phyloP scores from a whole-genome alignment of 2,797 vertebrate species.

The Halcyon badia region DNA sequence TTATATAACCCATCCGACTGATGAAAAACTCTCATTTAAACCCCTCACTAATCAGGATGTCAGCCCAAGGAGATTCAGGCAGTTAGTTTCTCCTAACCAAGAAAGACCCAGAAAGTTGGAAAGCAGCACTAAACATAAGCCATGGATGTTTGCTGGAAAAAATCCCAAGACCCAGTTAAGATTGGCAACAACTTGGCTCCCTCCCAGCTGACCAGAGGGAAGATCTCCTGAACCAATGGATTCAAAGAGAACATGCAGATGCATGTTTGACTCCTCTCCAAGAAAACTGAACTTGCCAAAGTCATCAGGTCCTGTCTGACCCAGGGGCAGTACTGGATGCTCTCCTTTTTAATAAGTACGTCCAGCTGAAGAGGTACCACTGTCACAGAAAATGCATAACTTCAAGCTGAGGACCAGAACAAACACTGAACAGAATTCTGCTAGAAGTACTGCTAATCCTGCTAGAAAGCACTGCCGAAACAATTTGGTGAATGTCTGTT shows the following conservation, averaged over 20 bases:
- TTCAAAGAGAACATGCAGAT: background rate
- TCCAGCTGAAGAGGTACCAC: background rate
- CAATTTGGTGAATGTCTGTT: constrained; percentile 49
- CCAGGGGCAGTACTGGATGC: background rate
- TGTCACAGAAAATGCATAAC: background rate
- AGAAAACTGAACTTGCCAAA: constrained; percentile 7
- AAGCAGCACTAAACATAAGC: background rate
- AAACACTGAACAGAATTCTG: background rate
- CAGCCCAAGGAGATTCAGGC: background rate
- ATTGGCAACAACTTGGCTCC: background rate
- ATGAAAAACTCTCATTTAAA: background rate
- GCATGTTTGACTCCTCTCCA: constrained; percentile 13
- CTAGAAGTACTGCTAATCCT: constrained; percentile 21
- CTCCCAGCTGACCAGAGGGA: constrained; percentile 36
- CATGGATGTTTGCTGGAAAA: background rate
- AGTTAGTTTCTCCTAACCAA: background rate
- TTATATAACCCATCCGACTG: background rate
- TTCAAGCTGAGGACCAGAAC: background rate
- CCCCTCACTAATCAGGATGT: background rate
- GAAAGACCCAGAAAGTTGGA: constrained; percentile 2
- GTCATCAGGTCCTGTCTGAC: constrained; percentile 7
- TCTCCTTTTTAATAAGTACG: background rate
- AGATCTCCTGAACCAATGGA: constrained; percentile 37
- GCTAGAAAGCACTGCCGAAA: constrained; percentile 40
- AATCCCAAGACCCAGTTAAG: constrained; percentile 15